phyloP scores from a whole-genome alignment of 2,113 vertebrate species.

The Sminthopsis crassicaudata region DNA sequence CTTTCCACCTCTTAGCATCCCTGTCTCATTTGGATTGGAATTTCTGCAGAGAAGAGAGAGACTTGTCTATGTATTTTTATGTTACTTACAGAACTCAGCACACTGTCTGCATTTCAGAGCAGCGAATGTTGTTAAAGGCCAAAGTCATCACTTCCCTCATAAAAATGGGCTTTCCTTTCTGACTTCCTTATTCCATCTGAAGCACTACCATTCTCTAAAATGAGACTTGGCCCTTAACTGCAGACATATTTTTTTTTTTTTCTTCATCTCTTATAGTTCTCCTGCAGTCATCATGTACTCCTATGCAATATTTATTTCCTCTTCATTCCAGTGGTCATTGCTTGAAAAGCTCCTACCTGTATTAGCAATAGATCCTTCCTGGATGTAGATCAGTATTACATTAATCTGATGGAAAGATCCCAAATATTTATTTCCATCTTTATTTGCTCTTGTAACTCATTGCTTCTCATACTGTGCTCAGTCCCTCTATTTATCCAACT shows the following conservation, averaged over 20 bases:
- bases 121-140: not conserved
- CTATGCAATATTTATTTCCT: not conserved
- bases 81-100: not conserved
- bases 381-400: not conserved
- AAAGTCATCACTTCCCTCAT: not conserved
- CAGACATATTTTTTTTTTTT: not conserved
- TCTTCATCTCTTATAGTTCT: not conserved
- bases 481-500: not conserved
- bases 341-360: not conserved
- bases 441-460: not conserved
- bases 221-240: not conserved
- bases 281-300: not conserved
- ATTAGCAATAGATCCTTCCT: not conserved
- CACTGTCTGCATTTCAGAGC: not conserved
- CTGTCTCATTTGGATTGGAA: not conserved
- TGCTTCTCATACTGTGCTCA: not conserved
- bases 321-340: not conserved
- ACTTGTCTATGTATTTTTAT: not conserved
- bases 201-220: not conserved
- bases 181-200: not conserved
- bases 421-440: not conserved
- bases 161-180: not conserved
- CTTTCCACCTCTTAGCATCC: not conserved
- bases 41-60: not conserved
- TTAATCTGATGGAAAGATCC: not conserved